Conservation (phyloP, 2,113 vertebrate genomes). For the Thryonomys swinderianus region DNA sequence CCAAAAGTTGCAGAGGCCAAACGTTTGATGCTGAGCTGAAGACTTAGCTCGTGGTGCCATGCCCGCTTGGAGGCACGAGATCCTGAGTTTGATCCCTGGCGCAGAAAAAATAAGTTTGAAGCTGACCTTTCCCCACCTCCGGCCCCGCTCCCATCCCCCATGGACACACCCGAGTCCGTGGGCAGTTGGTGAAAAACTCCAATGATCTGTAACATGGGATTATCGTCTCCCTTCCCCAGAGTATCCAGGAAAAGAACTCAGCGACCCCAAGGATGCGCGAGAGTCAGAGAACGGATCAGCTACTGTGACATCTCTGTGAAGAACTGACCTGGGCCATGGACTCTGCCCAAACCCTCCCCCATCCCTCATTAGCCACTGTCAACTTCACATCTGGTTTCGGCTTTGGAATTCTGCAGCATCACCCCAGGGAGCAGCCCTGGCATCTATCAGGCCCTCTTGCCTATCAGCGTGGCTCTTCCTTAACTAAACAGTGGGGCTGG, state of each 20-base stretch:
- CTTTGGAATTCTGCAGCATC: slow-evolving; percentile 45
- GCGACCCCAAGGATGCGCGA: slow-evolving; percentile 29
- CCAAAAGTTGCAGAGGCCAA: background rate
- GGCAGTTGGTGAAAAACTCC: slow-evolving; percentile 5
- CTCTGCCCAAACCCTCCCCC: slow-evolving; percentile 38
- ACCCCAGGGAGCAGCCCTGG: slow-evolving; percentile 65
- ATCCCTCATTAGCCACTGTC: slow-evolving; percentile 71
- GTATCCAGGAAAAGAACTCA: background rate
- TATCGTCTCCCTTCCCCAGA: slow-evolving; percentile 4
- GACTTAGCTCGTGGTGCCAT: no score
- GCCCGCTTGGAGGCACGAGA: no score
- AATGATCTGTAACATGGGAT: background rate
- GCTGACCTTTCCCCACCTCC: background rate
- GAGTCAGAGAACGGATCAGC: slow-evolving; percentile 38
- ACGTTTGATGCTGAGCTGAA: background rate
- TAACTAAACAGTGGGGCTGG: slow-evolving; percentile 5
- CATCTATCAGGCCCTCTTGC: slow-evolving; percentile 63
- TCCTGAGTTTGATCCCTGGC: no score
- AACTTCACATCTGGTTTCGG: slow-evolving; percentile 72
- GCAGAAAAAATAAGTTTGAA: background rate
- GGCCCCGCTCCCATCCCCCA: background rate
- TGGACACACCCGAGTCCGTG: background rate
- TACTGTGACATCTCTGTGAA: slow-evolving; percentile 53
- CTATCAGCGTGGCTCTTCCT: slow-evolving; percentile 52
- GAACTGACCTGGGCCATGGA: slow-evolving; percentile 58